Conservation (phyloP, 2,888 invertebrate species). For the Oeneis ivallda region DNA sequence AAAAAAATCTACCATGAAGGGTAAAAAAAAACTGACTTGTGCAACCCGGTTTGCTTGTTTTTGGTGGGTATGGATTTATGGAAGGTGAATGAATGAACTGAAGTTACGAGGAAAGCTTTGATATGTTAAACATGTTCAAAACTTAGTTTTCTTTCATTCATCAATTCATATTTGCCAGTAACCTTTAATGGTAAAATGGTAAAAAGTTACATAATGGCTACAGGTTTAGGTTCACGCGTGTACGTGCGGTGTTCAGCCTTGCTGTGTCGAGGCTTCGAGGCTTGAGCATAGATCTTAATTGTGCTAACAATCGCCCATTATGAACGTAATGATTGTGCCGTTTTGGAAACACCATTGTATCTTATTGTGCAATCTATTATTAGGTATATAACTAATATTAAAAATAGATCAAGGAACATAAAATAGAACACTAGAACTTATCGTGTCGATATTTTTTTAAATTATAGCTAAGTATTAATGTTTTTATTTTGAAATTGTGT, state of each 20-base stretch:
- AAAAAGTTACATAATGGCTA: background rate
- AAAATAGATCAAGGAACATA: conserved; percentile 34
- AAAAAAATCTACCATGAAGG: too few relatives aligned
- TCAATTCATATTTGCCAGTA: too few relatives aligned
- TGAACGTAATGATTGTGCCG: conserved; percentile 50
- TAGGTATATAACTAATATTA: conserved; percentile 25
- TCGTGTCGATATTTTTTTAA: too few relatives aligned
- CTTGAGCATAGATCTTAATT: conserved; percentile 59
- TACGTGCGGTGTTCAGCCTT: conserved; percentile 58
- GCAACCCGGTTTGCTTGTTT: too few relatives aligned
- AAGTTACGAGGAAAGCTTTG: too few relatives aligned
- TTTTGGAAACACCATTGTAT: conserved; percentile 42
- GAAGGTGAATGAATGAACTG: too few relatives aligned
- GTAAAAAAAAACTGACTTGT: too few relatives aligned
- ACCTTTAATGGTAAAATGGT: background rate
- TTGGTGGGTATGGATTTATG: too few relatives aligned
- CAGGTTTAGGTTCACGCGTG: conserved; percentile 30
- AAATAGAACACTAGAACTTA: background rate
- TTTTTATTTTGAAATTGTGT: too few relatives aligned
- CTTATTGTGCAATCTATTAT: conserved; percentile 36
- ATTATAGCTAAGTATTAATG: too few relatives aligned
- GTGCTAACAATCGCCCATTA: conserved; percentile 68
- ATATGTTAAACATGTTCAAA: too few relatives aligned
- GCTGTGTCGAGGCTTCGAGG: conserved; percentile 57
- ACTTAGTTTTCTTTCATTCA: too few relatives aligned